phyloP scores from a whole-genome alignment of 2,888 invertebrate genomes.

The Baronia brevicornis region DNA sequence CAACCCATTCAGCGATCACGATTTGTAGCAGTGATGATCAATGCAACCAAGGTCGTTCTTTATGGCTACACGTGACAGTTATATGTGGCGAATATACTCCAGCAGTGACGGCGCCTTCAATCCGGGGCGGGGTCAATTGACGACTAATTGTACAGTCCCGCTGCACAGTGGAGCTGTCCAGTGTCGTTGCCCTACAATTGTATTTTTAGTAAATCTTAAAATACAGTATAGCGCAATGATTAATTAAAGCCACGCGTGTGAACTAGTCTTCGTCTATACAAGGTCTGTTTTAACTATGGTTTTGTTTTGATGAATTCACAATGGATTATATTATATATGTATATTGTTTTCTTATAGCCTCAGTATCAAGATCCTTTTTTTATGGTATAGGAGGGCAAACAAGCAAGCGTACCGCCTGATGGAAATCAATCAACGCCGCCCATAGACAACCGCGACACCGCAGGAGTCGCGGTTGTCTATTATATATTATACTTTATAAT shows the following conservation, averaged over 20 bases:
- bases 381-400: too few relatives aligned
- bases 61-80: conserved; percentile 23
- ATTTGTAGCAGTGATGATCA: conserved; percentile 16
- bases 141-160: conserved; percentile 52
- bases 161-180: conserved; percentile 19
- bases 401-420: too few relatives aligned
- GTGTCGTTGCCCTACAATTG: conserved; percentile 45
- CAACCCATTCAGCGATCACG: conserved; percentile 14
- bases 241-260: too few relatives aligned
- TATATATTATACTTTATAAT: too few relatives aligned
- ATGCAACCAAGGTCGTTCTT: conserved; percentile 21
- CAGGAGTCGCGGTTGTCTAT: too few relatives aligned
- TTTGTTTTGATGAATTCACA: too few relatives aligned
- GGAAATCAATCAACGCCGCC: too few relatives aligned
- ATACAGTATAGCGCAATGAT: conserved; percentile 25
- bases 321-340: too few relatives aligned
- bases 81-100: conserved; percentile 6
- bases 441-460: too few relatives aligned
- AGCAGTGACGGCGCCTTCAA: conserved; percentile 38
- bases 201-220: conserved; percentile 32
- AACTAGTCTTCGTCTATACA: too few relatives aligned
- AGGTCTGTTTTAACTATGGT: conserved; percentile 1
- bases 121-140: conserved; percentile 59
- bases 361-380: too few relatives aligned
- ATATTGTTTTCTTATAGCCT: too few relatives aligned